These are phyloP conservation scores for Paradisaea rubra DNA, from an alignment of 2,113 vertebrate genomes.

Conservation along the genomic window DNA sequence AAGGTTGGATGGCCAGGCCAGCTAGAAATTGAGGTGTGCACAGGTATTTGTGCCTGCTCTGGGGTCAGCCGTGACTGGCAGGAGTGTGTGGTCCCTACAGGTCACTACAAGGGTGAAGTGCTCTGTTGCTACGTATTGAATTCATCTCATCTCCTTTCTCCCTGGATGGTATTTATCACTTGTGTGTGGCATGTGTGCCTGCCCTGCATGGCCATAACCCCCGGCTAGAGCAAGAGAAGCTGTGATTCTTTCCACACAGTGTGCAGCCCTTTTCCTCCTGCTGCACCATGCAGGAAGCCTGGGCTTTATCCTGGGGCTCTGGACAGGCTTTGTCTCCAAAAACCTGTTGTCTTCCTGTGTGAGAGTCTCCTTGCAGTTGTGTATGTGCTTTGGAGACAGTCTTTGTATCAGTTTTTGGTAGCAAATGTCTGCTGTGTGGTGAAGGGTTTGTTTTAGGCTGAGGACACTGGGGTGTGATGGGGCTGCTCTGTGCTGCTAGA, in stretches of 20 bases:
- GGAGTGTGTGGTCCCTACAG: not conserved
- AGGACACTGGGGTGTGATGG: not conserved
- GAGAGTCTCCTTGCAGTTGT: not conserved
- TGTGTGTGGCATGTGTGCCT: not conserved
- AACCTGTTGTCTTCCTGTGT: not conserved
- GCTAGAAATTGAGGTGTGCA: not conserved
- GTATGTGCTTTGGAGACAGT: not conserved
- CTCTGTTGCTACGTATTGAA: not conserved
- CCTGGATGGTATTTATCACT: not conserved
- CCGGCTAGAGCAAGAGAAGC: not conserved
- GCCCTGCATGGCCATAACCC: not conserved
- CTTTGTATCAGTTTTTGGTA: not conserved
- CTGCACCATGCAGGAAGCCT: not conserved
- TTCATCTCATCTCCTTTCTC: not conserved
- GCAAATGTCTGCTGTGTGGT: not conserved
- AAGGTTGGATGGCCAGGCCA: not conserved
- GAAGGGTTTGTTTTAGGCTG: not conserved
- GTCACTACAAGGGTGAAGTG: not conserved
- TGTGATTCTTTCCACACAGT: fast-evolving
- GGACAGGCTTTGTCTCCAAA: not conserved
- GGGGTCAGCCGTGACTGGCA: not conserved
- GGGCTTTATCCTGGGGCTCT: not conserved
- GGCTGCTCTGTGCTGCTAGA: not conserved
- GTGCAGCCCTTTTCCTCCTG: not conserved
- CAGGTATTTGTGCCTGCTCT: not conserved